Conservation (phyloP, 2,888 invertebrate species). For the Eucriotettix oculatus region DNA sequence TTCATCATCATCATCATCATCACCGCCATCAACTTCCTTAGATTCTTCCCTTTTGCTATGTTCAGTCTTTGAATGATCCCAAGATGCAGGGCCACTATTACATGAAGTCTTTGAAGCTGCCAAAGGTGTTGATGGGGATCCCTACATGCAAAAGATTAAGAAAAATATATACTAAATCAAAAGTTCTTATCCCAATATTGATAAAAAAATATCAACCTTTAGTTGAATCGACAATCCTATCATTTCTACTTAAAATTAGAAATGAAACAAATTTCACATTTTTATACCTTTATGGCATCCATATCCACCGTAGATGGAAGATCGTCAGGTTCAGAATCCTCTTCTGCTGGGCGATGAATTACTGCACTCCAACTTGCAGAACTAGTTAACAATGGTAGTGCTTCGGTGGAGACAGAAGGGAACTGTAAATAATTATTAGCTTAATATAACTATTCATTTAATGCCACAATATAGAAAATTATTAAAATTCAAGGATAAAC, state of each 20-base stretch:
- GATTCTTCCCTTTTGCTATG: constrained; percentile 1
- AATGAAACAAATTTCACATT: constrained; percentile 13
- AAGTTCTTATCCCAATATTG: neutral
- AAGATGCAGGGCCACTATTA: constrained; percentile 3
- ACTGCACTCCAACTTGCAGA: constrained; percentile 22
- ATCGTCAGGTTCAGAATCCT: constrained; percentile 42
- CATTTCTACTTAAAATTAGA: constrained; percentile 1
- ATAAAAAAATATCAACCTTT: neutral
- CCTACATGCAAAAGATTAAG: constrained; percentile 4
- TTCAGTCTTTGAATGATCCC: constrained; percentile 5
- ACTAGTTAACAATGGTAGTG: constrained; percentile 16
- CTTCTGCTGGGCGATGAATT: constrained; percentile 20
- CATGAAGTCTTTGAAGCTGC: constrained; percentile 8
- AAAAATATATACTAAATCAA: neutral
- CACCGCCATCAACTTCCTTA: constrained; percentile 9
- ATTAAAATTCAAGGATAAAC: neutral
- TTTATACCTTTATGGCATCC: constrained; percentile 37
- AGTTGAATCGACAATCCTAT: neutral
- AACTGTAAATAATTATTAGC: constrained; percentile 6
- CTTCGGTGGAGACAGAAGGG: constrained; percentile 5
- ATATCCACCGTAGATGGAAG: constrained; percentile 49
- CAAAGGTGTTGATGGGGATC: constrained; percentile 13
- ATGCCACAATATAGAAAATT: neutral
- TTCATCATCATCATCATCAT: constrained; percentile 29
- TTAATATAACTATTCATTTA: too few species aligned